These are phyloP conservation scores for Tyria jacobaeae DNA, from an alignment of 2,888 invertebrate species.

Conservation along the genomic window DNA sequence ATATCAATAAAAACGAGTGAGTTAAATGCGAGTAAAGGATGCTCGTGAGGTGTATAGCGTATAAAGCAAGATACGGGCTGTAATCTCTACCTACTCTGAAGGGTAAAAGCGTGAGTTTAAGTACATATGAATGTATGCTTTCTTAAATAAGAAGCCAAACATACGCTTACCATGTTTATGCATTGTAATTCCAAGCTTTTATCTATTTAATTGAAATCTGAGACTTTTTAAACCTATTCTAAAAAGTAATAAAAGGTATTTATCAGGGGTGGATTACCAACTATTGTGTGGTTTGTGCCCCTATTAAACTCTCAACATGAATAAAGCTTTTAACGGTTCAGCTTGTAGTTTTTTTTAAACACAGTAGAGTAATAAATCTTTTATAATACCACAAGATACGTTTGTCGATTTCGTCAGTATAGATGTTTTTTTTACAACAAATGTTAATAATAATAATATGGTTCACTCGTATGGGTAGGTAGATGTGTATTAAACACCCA, in stretches of 20 bases:
- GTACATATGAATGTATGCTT: too few relatives aligned
- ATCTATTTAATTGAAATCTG: slow-evolving; percentile 10
- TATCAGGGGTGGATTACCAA: slow-evolving; percentile 2
- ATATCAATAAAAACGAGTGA: too few relatives aligned
- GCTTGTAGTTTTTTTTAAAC: slow-evolving; percentile 5
- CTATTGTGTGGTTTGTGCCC: slow-evolving; percentile 9
- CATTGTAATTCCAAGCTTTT: slow-evolving; percentile 3
- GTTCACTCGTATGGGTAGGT: too few relatives aligned
- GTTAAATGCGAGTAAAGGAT: too few relatives aligned
- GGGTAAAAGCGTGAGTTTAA: too few relatives aligned
- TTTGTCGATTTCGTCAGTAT: neutral
- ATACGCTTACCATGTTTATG: neutral
- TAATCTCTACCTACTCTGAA: too few relatives aligned
- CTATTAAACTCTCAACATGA: slow-evolving; percentile 12
- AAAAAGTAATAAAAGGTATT: neutral
- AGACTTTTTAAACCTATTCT: slow-evolving; percentile 1
- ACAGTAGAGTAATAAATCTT: slow-evolving; percentile 7
- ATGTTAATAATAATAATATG: too few relatives aligned
- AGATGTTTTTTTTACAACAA: neutral
- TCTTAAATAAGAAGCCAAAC: too few relatives aligned
- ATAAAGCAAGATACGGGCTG: too few relatives aligned
- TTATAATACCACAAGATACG: slow-evolving; percentile 7
- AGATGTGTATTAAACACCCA: too few relatives aligned
- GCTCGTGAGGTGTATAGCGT: too few relatives aligned
- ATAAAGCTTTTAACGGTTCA: slow-evolving; percentile 4